Evolutionary conservation across 2,113 vertebrate species (phyloP).

Genomic region (Solenodon paradoxus): DNA sequence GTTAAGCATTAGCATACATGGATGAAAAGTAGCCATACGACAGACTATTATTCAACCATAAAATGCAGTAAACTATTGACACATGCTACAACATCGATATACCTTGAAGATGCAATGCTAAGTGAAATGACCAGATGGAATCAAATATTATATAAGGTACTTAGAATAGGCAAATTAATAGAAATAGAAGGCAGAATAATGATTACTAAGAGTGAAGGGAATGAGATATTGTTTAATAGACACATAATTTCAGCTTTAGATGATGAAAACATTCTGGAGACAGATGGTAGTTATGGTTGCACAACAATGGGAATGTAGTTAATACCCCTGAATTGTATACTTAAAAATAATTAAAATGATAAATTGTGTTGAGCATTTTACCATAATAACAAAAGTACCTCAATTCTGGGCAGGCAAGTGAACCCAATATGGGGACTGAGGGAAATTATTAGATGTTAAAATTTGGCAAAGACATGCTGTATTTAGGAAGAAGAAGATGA

Average conservation of each 20-base stretch:
- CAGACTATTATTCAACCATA: not conserved
- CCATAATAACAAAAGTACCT: not conserved
- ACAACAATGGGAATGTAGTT: not conserved
- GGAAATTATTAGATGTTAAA: not conserved
- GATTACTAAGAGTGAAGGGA: not conserved
- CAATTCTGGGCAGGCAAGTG: not conserved
- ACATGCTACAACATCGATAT: not conserved
- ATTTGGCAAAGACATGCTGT: not conserved
- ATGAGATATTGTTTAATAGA: not conserved
- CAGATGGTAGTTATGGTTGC: accelerated
- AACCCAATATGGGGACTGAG: not conserved
- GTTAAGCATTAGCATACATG: not conserved
- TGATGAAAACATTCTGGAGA: not conserved
- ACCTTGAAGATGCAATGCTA: not conserved
- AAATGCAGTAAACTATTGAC: not conserved
- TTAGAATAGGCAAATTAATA: not conserved
- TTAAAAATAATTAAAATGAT: not conserved
- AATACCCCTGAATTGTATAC: not conserved
- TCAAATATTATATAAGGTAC: not conserved
- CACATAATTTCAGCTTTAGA: not conserved
- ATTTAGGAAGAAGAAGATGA: constrained; percentile 1
- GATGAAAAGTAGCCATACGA: not conserved
- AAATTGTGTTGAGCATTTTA: not conserved
- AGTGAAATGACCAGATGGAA: not conserved
- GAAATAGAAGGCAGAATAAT: not conserved